phyloP scores from a whole-genome alignment of 2,797 vertebrate genomes.

The Gymnoscopelus microlampas region DNA sequence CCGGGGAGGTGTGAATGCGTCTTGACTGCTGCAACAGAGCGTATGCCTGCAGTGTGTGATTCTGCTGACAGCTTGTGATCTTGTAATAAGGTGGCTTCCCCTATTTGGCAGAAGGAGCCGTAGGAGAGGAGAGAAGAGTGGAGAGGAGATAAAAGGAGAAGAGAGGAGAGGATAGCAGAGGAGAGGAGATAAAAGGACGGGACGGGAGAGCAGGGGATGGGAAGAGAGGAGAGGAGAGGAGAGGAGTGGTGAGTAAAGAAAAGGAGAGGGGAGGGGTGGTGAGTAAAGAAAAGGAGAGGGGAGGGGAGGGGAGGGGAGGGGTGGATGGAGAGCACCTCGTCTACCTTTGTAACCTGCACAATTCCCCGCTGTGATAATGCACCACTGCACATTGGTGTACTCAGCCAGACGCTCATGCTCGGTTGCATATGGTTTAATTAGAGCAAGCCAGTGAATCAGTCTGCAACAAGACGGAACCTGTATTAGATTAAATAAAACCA shows the following conservation, averaged over 20 bases:
- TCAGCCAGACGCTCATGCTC: constrained; percentile 32
- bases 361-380: constrained; percentile 38
- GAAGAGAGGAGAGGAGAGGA: constrained; percentile 5
- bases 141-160: too few relatives aligned
- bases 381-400: constrained; percentile 33
- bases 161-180: background rate
- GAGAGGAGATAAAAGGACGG: too few relatives aligned
- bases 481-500: constrained; percentile 39
- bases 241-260: too few relatives aligned
- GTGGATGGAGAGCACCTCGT: constrained; percentile 20
- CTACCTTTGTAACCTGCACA: constrained; percentile 56
- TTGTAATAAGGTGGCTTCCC: constrained; percentile 57
- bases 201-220: background rate
- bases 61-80: constrained; percentile 63
- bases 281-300: too few relatives aligned
- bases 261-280: too few relatives aligned
- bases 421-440: constrained; percentile 49
- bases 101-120: constrained; percentile 45
- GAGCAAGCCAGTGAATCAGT: constrained; percentile 33
- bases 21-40: constrained; percentile 27
- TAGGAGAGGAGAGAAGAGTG: background rate
- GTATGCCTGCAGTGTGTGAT: constrained; percentile 29
- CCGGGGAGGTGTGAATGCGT: constrained; percentile 24
- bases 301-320: background rate
- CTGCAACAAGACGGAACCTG: constrained; percentile 14